Percentiles rank a stretch among this genome's conserved stretches.
These are phyloP conservation scores for Pseudolaguvia tuberculata DNA, from an alignment of 2,113 vertebrate species.

Conservation along the genomic window DNA sequence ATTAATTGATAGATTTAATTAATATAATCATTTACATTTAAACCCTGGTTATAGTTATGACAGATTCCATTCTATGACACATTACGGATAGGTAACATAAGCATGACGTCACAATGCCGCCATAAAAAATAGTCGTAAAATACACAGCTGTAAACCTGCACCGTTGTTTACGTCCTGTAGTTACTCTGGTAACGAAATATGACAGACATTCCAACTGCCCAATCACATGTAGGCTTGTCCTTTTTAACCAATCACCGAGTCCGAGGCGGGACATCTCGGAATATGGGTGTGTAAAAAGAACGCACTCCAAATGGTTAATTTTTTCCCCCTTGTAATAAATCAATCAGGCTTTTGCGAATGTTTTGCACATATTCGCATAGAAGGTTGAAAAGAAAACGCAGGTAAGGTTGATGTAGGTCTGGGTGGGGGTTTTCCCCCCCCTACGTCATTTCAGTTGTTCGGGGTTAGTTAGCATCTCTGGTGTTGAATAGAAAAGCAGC, in stretches of 20 bases:
- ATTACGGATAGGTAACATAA: too few relatives aligned
- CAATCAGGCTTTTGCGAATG: slow-evolving; percentile 42
- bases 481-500: slow-evolving; percentile 19
- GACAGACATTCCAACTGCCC: not conserved
- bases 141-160: not conserved
- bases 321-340: slow-evolving; percentile 43
- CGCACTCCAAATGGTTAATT: slow-evolving; percentile 44
- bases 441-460: not conserved
- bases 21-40: too few relatives aligned
- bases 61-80: too few relatives aligned
- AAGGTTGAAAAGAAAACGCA: slow-evolving; percentile 32
- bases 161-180: not conserved
- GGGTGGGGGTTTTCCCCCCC: not conserved
- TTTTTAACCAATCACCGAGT: not conserved
- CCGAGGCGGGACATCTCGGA: not conserved
- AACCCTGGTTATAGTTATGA: too few relatives aligned
- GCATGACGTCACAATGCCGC: too few relatives aligned
- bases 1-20: too few relatives aligned
- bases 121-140: not conserved
- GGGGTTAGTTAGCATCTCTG: slow-evolving; percentile 9
- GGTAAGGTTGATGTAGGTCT: slow-evolving; percentile 33
- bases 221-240: not conserved
- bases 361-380: slow-evolving; percentile 27
- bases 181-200: not conserved
- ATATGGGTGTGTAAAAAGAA: slow-evolving; percentile 14